phyloP scores from a whole-genome alignment of 2,888 invertebrate species.

The Drosophila rellima region DNA sequence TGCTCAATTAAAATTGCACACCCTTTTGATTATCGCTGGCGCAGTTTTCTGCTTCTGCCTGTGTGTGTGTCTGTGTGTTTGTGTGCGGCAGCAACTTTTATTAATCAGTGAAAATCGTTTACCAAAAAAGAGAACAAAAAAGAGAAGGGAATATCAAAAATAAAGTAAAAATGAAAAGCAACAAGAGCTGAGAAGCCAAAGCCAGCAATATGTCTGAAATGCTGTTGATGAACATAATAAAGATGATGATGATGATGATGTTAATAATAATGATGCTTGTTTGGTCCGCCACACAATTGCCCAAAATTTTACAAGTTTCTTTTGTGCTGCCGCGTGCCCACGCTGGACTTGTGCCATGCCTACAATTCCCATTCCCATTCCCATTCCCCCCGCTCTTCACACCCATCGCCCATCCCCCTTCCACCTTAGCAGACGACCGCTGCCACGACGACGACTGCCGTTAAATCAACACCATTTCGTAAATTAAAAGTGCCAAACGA shows the following conservation, averaged over 20 bases:
- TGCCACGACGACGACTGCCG: conserved; percentile 56
- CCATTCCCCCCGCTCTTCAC: background rate
- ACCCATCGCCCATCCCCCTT: too few relatives aligned
- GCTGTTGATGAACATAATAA: conserved; percentile 19
- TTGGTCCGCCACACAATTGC: conserved; percentile 67
- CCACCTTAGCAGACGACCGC: conserved; percentile 21
- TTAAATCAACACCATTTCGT: conserved; percentile 84
- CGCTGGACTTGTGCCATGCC: conserved; percentile 20
- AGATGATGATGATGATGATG: conserved; percentile 24
- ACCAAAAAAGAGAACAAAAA: too few relatives aligned
- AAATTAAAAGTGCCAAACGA: conserved; percentile 81
- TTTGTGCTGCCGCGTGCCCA: conserved; percentile 44
- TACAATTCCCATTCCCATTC: background rate
- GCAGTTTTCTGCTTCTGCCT: conserved; percentile 30
- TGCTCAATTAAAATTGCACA: conserved; percentile 85
- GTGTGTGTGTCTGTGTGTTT: conserved; percentile 32
- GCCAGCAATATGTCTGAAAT: conserved; percentile 37
- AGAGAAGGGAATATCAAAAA: too few relatives aligned
- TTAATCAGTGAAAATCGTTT: conserved; percentile 77
- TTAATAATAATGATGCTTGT: conserved; percentile 34
- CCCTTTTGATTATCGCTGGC: conserved; percentile 85
- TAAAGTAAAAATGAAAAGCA: conserved; percentile 22
- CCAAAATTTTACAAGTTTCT: conserved; percentile 65
- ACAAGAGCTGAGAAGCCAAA: conserved; percentile 35
- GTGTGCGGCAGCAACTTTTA: conserved; percentile 58